Base-by-base conservation (phyloP, 2,888 invertebrate genomes). In the Octonoba sinensis region DNA sequence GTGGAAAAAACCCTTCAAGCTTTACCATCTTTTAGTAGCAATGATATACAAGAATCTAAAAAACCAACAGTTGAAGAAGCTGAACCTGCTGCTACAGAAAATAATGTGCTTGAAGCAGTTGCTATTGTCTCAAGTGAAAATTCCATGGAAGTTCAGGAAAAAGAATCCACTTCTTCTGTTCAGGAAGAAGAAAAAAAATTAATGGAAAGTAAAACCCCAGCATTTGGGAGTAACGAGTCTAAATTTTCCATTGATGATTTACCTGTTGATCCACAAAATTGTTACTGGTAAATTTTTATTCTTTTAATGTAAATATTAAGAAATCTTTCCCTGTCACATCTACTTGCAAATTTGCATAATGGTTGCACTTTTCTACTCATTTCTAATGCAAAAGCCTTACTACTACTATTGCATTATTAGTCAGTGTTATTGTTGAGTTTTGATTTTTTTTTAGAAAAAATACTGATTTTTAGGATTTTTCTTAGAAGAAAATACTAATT, bases 141-240 rank as follows among this genome's bases (percentile, higher is more conserved):
- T 46, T 82, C 65, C 65, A 64, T 62, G 22, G 51, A 73, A 18
- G 56, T 73, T 47, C 79, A 81, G 36, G 69, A 74, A 16, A 69
- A 73, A 57, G 64, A 67, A 24, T 22, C n/a, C n/a, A 65, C 20
- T n/a, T 15, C 18, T 69, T 4, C n/a, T 36, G n/a, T 12, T 15
- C 20, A 22, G 20, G 16, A 69, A 18, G 56, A 54, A 57, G 12
- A 20, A 18, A 54, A 81, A 62, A 44, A 73, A 13, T 65, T 16
- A 49, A 65, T 70, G 24, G 49, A 57, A 59, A 46, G 69, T 36
- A 56, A 27, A 56, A 2, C 44, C 15, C 27, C 15, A 24, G n/a
- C 65, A 15, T 71, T 71, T 75, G 81, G 74, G 36, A 77, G 73
- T 72, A 76, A 82, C 13, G 82, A 82, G 57, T 77, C 76, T 22